Evolutionary conservation across 2,797 vertebrate genomes (phyloP).

Genomic region (Perodicticus potto): DNA sequence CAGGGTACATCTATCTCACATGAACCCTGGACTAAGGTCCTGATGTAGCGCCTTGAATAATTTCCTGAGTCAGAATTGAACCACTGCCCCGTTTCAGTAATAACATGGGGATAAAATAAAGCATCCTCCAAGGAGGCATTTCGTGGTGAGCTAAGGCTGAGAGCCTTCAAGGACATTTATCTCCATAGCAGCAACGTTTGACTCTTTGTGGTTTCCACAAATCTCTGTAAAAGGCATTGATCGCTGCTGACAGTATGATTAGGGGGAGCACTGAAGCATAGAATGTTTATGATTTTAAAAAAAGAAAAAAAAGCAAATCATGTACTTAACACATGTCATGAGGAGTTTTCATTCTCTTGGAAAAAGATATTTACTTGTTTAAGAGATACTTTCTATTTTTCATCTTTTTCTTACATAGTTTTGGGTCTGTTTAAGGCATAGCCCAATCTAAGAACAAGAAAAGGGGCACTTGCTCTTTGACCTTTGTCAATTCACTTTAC

Average conservation of each 20-base stretch:
- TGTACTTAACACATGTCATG: constrained; percentile 78
- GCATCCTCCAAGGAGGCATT: constrained; percentile 86
- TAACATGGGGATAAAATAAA: constrained; percentile 86
- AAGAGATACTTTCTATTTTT: constrained; percentile 76
- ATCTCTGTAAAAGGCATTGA: constrained; percentile 91
- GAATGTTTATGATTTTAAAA: constrained; percentile 84
- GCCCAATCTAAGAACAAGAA: not conserved
- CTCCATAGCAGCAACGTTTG: constrained; percentile 89
- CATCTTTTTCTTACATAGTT: constrained; percentile 49
- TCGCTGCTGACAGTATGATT: constrained; percentile 86
- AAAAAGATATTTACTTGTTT: constrained; percentile 78
- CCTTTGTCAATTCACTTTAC: not conserved
- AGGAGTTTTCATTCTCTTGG: constrained; percentile 74
- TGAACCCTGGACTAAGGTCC: constrained; percentile 75
- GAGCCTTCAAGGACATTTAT: constrained; percentile 89
- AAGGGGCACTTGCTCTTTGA: not conserved
- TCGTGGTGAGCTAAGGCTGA: constrained; percentile 87
- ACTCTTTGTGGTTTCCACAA: constrained; percentile 90
- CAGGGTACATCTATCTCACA: constrained; percentile 24
- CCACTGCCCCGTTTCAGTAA: constrained; percentile 81
- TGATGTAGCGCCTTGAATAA: constrained; percentile 42
- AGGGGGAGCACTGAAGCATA: constrained; percentile 88
- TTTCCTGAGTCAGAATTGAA: constrained; percentile 80
- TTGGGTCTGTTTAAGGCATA: constrained; percentile 72
- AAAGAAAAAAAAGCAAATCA: constrained; percentile 74